Evolutionary conservation across 2,797 vertebrate genomes (phyloP).

Genomic region (Micropoecilia bifurca): DNA sequence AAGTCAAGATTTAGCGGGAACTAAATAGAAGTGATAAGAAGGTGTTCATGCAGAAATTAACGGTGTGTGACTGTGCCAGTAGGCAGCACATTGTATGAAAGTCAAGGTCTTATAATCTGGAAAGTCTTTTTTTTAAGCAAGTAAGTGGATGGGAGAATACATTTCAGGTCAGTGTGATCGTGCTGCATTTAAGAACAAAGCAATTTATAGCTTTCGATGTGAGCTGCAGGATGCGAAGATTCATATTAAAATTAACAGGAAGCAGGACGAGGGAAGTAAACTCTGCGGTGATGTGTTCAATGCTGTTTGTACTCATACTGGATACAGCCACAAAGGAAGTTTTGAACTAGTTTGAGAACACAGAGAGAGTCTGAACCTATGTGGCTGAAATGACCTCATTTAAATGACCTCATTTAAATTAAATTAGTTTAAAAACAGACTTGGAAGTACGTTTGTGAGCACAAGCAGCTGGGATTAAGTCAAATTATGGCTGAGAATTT

Average conservation of each 20-base stretch:
- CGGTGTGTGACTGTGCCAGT: conserved; percentile 4
- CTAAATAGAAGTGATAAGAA: not conserved
- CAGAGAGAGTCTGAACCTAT: not conserved
- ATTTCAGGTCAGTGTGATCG: not conserved
- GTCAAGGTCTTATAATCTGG: not conserved
- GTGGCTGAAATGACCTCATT: not conserved
- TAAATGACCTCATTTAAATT: not conserved
- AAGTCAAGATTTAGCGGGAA: conserved; percentile 4
- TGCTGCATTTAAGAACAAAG: not conserved
- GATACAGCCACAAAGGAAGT: not conserved
- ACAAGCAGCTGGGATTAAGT: not conserved
- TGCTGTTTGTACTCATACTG: not conserved
- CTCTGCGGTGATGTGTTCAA: not conserved
- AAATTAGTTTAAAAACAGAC: not conserved
- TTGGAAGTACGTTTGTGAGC: not conserved
- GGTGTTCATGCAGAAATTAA: not conserved
- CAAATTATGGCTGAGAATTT: too few relatives aligned
- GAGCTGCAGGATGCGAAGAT: not conserved
- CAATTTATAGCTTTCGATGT: not conserved
- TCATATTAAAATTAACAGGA: not conserved
- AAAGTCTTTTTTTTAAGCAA: not conserved
- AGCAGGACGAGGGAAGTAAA: not conserved
- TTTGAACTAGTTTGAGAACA: not conserved
- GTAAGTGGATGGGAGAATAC: too few relatives aligned
- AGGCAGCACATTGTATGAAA: conserved; percentile 2